phyloP scores from a whole-genome alignment of 2,888 invertebrate genomes.

The Xestobium rufovillosum region DNA sequence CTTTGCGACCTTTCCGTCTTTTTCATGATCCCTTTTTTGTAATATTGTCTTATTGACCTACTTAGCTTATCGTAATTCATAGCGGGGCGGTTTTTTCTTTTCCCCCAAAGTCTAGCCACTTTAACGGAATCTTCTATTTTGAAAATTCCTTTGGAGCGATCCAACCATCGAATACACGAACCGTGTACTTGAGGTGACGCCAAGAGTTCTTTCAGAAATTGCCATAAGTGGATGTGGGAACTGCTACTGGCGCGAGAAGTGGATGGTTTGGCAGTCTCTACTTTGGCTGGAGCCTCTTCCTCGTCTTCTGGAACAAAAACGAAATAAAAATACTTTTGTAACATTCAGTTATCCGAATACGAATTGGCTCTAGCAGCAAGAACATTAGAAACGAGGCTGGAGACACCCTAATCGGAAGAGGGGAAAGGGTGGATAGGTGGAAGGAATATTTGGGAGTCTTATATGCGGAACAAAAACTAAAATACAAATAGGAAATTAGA shows the following conservation, averaged over 20 bases:
- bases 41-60: conserved; percentile 95
- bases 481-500: too few relatives aligned
- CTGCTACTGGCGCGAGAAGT: conserved; percentile 50
- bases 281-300: conserved; percentile 36
- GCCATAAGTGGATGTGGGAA: conserved; percentile 97
- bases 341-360: too few relatives aligned
- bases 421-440: too few relatives aligned
- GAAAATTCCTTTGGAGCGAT: conserved; percentile 90
- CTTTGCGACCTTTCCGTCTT: conserved; percentile 97
- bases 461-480: too few relatives aligned
- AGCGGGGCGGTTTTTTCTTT: conserved; percentile 94
- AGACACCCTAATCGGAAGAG: too few relatives aligned
- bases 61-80: conserved; percentile 99
- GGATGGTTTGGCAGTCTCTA: conserved; percentile 31
- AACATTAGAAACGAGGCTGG: too few relatives aligned
- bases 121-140: conserved; percentile 98
- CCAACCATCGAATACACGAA: conserved; percentile 95
- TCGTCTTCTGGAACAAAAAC: conserved; percentile 44
- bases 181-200: conserved; percentile 83
- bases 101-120: conserved; percentile 97
- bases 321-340: too few relatives aligned
- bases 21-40: conserved; percentile 99
- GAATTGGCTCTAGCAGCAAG: too few relatives aligned
- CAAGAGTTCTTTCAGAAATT: conserved; percentile 93
- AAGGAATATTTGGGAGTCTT: too few relatives aligned